These are phyloP conservation scores for Miltochrista miniata DNA, from an alignment of 2,888 invertebrate species.

Conservation along the genomic window DNA sequence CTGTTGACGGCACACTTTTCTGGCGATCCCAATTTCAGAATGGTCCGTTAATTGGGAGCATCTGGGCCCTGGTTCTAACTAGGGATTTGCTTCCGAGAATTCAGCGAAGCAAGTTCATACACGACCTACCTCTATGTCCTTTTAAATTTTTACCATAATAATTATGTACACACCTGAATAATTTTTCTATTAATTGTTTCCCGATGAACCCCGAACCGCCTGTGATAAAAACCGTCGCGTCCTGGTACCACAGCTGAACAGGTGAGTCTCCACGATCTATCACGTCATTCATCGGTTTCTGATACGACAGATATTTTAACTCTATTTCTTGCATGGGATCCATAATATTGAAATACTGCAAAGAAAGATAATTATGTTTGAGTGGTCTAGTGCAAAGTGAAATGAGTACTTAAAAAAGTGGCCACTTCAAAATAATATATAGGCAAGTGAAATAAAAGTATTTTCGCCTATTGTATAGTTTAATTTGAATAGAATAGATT, in stretches of 20 bases:
- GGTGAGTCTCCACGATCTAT: conserved; percentile 25
- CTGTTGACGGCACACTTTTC: too few species aligned
- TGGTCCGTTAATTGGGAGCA: too few species aligned
- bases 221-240: conserved; percentile 86
- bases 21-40: too few species aligned
- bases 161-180: not conserved
- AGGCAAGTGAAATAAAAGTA: too few species aligned
- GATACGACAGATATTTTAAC: conserved; percentile 10
- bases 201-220: conserved; percentile 90
- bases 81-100: too few species aligned
- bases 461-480: too few species aligned
- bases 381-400: too few species aligned
- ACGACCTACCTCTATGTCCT: not conserved
- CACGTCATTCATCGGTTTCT: conserved; percentile 23
- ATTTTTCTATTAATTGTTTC: conserved; percentile 1
- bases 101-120: too few species aligned
- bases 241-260: conserved; percentile 42
- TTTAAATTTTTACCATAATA: not conserved
- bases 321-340: conserved; percentile 27
- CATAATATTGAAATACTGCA: conserved; percentile 7
- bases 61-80: too few species aligned
- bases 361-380: not conserved
- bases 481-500: too few species aligned
- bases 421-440: too few species aligned
- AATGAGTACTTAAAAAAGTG: too few species aligned